Percentiles rank a stretch among this genome's conserved stretches.
Evolutionary conservation across 2,113 vertebrate species (phyloP).

Genomic region (Charadrius vociferus): DNA sequence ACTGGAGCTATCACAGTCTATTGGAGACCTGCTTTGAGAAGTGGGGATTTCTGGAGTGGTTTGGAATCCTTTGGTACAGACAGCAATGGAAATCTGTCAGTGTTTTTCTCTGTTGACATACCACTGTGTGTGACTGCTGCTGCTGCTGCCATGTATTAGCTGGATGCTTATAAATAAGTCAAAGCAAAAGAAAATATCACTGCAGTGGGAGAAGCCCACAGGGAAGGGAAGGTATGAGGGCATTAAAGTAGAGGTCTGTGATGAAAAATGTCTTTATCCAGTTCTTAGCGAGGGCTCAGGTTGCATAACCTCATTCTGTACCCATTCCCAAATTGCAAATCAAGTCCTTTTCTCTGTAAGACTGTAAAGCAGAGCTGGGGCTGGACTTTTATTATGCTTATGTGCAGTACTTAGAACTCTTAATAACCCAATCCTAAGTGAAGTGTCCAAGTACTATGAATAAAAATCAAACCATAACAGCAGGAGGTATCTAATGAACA

Average conservation of each 20-base stretch:
- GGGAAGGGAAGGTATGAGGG: background rate
- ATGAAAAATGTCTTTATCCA: background rate
- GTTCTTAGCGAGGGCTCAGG: background rate
- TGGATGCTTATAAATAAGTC: background rate
- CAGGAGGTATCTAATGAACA: slow-evolving; percentile 59
- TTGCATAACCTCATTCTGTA: background rate
- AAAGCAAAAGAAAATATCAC: background rate
- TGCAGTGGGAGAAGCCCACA: background rate
- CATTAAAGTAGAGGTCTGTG: background rate
- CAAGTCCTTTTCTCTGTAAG: background rate
- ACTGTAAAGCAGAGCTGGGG: background rate
- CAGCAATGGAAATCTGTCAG: background rate
- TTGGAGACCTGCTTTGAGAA: background rate
- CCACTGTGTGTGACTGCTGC: background rate
- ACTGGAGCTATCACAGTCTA: background rate
- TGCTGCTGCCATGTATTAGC: background rate
- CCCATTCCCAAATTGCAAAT: slow-evolving; percentile 2
- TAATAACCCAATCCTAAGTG: slow-evolving; percentile 23
- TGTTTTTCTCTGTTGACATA: background rate
- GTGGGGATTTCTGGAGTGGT: background rate
- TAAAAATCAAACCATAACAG: slow-evolving; percentile 44
- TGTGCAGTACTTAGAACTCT: slow-evolving; percentile 20
- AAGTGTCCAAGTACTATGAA: slow-evolving; percentile 29
- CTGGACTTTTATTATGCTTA: slow-evolving; percentile 4
- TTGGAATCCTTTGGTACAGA: background rate